A percentile compares a stretch with the other conserved stretches of the same genome.
Conservation (phyloP, 1,140 invertebrate species). For the Camponotus floridanus region DNA sequence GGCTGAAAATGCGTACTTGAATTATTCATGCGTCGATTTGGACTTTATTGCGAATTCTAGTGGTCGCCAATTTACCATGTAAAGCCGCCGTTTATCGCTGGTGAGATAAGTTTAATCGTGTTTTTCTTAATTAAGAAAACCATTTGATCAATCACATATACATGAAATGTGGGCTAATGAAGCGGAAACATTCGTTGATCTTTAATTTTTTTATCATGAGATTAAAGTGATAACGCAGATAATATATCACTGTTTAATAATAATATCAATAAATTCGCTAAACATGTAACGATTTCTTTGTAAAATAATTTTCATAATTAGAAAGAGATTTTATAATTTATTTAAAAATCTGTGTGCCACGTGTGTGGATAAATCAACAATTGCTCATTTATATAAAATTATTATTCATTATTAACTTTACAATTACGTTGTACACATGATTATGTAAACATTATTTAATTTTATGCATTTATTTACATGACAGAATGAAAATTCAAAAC, state of each 20-base stretch:
- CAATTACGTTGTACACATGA: not conserved
- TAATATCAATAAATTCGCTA: too few relatives aligned
- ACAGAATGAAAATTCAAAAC: too few relatives aligned
- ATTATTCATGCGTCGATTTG: constrained; percentile 21
- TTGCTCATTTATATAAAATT: not conserved
- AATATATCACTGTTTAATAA: not conserved
- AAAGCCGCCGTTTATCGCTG: not conserved
- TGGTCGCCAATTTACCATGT: not conserved
- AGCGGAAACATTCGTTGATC: not conserved
- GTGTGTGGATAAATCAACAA: too few relatives aligned
- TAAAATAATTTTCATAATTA: too few relatives aligned
- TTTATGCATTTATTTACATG: not conserved
- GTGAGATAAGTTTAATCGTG: not conserved
- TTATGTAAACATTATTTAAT: not conserved
- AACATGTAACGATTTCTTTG: too few relatives aligned
- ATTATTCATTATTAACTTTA: not conserved
- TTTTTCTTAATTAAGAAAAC: not conserved
- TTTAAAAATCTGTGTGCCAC: too few relatives aligned
- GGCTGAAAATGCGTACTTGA: not conserved
- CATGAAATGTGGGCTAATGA: not conserved
- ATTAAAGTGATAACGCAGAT: too few relatives aligned
- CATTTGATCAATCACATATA: not conserved
- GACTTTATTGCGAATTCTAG: constrained; percentile 38
- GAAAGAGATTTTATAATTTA: too few relatives aligned
- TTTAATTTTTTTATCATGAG: not conserved